Base-by-base conservation (phyloP, 2,888 invertebrate species). In the Lasioglossum leucozonium region DNA sequence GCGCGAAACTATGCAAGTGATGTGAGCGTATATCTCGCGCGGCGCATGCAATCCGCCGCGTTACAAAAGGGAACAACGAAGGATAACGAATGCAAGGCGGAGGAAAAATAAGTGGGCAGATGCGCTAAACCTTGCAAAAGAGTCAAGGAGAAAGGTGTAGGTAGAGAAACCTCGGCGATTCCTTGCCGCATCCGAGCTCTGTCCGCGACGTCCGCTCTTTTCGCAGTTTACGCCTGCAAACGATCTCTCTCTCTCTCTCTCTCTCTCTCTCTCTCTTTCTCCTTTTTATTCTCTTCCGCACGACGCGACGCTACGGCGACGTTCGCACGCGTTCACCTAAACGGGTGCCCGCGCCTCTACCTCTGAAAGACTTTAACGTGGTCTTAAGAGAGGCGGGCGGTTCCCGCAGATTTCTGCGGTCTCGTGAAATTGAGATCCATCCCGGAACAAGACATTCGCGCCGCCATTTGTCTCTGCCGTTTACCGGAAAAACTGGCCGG, bases 81-180 rank as follows among this genome's bases (percentile, higher is more conserved):
- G 77, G 83, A 87, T 83, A 89, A 89, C 85, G 82, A 87, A 76
- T 65, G 67, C 71, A 75, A 67, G 51, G 65, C 51, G 30, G 74
- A 82, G 55, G n/a, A 76, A 79, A 86, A 84, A 85, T 78, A 73
- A 80, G 75, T 62, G 72, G 26, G 79, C 34, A 37, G 55, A 30
- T 72, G 75, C 62, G 75, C 62, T 78, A 81, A 82, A 89, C 82
- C 76, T 86, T 74, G 76, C 65, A 72, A n/a, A n/a, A 82, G 80
- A 86, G 84, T 89, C 81, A 80, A 81, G 78, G 80, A 84, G 91
- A 89, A 91, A 89, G 91, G 34, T 34, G 65, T 30, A 18, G 89
- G 44, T 44, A 89, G 90, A 90, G 84, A 88, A 90, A 92, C 86
- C 90, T 89, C 79, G 75, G 51, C 37, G 76, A 71, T 51, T 75